Evolutionary conservation across 1,140 invertebrate genomes (phyloP).

Genomic region (Sarcophaga bullata): DNA sequence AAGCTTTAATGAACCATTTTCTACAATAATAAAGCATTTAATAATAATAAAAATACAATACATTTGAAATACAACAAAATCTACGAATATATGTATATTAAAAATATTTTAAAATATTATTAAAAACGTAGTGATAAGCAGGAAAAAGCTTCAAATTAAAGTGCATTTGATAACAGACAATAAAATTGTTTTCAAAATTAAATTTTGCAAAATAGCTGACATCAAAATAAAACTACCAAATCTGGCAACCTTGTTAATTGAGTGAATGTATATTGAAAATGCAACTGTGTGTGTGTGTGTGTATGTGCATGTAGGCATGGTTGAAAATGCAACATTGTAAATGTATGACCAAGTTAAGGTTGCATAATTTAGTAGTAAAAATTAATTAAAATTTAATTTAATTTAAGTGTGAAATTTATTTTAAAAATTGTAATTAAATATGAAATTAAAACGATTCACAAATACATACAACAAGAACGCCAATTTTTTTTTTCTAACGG

Average conservation of each 20-base stretch:
- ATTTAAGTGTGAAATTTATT: not conserved
- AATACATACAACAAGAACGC: conserved; percentile 35
- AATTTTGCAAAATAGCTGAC: no score
- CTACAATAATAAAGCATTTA: not conserved
- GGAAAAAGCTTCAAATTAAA: not conserved
- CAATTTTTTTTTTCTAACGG: not conserved
- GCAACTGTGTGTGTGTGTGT: conserved; percentile 3
- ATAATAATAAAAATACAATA: not conserved
- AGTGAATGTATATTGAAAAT: not conserved
- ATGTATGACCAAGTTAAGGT: not conserved
- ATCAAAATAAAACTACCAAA: not conserved
- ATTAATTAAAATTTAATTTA: not conserved
- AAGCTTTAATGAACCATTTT: conserved; percentile 36
- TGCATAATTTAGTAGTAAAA: conserved; percentile 4
- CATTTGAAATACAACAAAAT: not conserved
- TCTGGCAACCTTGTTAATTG: not conserved
- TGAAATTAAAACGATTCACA: conserved; percentile 33
- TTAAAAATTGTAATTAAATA: not conserved
- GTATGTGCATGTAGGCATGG: no score
- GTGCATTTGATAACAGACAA: conserved; percentile 1
- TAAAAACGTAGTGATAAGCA: not conserved
- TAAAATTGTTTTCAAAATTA: not conserved
- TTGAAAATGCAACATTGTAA: not conserved
- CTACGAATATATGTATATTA: not conserved
- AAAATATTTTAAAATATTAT: not conserved